A percentile compares a stretch with the other conserved stretches of the same genome.
phyloP scores from a whole-genome alignment of 2,888 invertebrate genomes.

The Danaus chrysippus region DNA sequence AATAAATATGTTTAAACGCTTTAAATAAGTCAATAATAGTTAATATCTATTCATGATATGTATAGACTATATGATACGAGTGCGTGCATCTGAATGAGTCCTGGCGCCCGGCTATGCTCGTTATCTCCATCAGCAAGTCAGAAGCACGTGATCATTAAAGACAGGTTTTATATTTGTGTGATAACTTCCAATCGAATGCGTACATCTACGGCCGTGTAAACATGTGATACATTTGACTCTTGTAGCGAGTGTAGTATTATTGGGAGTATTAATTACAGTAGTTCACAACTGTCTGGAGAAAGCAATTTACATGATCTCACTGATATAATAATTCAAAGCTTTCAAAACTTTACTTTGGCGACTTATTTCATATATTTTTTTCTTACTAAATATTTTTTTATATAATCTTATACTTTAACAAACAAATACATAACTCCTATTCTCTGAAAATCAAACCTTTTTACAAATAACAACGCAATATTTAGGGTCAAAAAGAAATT shows the following conservation, averaged over 20 bases:
- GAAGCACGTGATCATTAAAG: constrained; percentile 27
- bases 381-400: neutral
- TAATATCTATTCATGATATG: constrained; percentile 60
- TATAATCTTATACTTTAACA: neutral
- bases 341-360: neutral
- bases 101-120: constrained; percentile 34
- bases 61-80: constrained; percentile 48
- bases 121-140: constrained; percentile 25
- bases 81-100: constrained; percentile 55
- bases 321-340: neutral
- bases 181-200: constrained; percentile 10
- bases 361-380: neutral
- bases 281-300: constrained; percentile 1
- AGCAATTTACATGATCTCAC: neutral
- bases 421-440: no score
- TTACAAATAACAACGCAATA: no score
- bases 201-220: neutral
- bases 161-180: constrained; percentile 21
- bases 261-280: neutral
- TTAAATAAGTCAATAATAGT: constrained; percentile 45
- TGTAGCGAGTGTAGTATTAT: neutral
- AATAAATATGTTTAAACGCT: no score
- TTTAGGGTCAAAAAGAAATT: no score
- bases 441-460: no score
- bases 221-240: neutral